A percentile compares a stretch with the other conserved stretches of the same genome.
These are phyloP conservation scores for Drosophila putrida DNA, from an alignment of 2,888 invertebrate species.

Conservation along the genomic window DNA sequence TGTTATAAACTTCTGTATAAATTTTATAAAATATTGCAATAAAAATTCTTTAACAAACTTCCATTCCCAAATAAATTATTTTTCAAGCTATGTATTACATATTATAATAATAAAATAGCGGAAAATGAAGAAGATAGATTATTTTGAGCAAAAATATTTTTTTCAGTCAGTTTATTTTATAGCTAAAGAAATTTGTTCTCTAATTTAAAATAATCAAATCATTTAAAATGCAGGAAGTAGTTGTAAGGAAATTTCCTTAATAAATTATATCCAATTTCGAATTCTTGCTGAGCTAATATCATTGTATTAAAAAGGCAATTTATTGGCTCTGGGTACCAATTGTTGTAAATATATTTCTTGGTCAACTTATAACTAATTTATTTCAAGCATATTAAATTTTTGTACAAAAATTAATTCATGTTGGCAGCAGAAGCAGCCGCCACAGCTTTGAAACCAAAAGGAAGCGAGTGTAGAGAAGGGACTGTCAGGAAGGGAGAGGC, in stretches of 20 bases:
- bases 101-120: too few species aligned
- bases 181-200: too few species aligned
- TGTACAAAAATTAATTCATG: conserved; percentile 66
- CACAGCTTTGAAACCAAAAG: neutral
- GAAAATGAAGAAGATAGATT: too few species aligned
- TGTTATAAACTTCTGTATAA: too few species aligned
- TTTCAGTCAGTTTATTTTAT: too few species aligned
- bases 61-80: too few species aligned
- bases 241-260: neutral
- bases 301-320: conserved; percentile 7
- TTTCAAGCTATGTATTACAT: too few species aligned
- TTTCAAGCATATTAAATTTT: conserved; percentile 72
- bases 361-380: conserved; percentile 66
- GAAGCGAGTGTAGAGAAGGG: neutral
- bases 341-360: conserved; percentile 10
- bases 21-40: too few species aligned
- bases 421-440: conserved; percentile 42
- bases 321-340: neutral
- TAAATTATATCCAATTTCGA: neutral
- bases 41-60: too few species aligned
- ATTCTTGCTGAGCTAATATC: conserved; percentile 5
- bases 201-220: neutral
- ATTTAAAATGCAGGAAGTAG: neutral
- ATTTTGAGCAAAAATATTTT: too few species aligned
- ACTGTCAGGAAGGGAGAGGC: too few species aligned